A percentile compares a stretch with the other conserved stretches of the same genome.
Evolutionary conservation across 2,888 invertebrate species (phyloP).

Genomic region (Polymixis lichenea): DNA sequence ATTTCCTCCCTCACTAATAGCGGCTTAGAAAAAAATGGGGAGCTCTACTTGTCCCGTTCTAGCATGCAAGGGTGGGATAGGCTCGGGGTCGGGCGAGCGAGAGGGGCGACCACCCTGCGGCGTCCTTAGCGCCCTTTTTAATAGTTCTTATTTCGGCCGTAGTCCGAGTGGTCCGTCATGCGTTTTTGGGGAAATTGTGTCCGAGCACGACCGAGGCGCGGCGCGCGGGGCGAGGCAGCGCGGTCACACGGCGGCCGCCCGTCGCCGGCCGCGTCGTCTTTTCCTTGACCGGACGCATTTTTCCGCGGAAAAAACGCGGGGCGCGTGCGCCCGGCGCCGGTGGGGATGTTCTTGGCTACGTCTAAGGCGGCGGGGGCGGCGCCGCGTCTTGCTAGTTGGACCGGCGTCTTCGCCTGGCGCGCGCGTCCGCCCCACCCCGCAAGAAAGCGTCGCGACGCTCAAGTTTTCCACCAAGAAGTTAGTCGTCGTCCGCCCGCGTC

Average conservation of each 20-base stretch:
- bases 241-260: slow-evolving; percentile 73
- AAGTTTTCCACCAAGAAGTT: slow-evolving; percentile 91
- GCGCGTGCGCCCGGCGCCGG: slow-evolving; percentile 89
- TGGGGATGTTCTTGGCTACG: slow-evolving; percentile 89
- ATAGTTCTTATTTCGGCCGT: slow-evolving; percentile 88
- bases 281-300: slow-evolving; percentile 90
- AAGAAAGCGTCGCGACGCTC: slow-evolving; percentile 89
- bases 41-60: slow-evolving; percentile 86
- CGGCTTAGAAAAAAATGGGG: slow-evolving; percentile 89
- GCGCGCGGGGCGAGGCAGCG: slow-evolving; percentile 65
- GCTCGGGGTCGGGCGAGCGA: slow-evolving; percentile 85
- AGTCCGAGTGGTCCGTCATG: slow-evolving; percentile 85
- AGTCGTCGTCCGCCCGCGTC: slow-evolving; percentile 91
- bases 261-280: slow-evolving; percentile 84
- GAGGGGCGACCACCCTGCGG: slow-evolving; percentile 83
- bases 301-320: slow-evolving; percentile 90
- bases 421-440: slow-evolving; percentile 90
- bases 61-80: slow-evolving; percentile 82
- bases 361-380: slow-evolving; percentile 90
- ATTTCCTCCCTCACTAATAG: slow-evolving; percentile 89
- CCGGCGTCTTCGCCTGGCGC: slow-evolving; percentile 90
- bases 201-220: slow-evolving; percentile 71
- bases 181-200: slow-evolving; percentile 75
- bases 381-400: slow-evolving; percentile 90
- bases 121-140: slow-evolving; percentile 87